A percentile compares a stretch with the other conserved stretches of the same genome.
phyloP scores from a whole-genome alignment of 2,113 vertebrate species.

The Phrynosoma blainvillii region DNA sequence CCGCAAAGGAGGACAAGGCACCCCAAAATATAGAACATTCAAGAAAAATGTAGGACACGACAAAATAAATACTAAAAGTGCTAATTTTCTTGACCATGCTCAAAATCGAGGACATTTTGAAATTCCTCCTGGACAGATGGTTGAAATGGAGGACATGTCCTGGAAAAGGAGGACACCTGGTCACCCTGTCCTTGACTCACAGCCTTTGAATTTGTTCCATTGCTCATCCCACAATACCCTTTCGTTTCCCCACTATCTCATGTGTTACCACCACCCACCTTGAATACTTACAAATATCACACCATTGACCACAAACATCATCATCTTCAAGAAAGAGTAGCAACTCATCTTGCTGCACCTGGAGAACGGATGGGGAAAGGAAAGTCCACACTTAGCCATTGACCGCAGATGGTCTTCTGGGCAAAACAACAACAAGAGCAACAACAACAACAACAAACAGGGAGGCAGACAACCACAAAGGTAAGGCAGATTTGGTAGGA shows the following conservation, averaged over 20 bases:
- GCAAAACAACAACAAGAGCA: background rate
- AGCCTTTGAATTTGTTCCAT: too few species aligned
- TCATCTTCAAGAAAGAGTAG: conserved; percentile 78
- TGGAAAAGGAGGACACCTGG: too few species aligned
- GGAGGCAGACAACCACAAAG: background rate
- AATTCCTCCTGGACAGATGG: too few species aligned
- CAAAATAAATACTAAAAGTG: too few species aligned
- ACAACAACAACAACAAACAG: background rate
- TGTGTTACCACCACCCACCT: background rate
- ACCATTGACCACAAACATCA: conserved; percentile 83
- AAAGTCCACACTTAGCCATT: background rate
- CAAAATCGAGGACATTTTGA: too few species aligned
- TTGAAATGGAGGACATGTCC: too few species aligned
- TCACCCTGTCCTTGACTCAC: too few species aligned
- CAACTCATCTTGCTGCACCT: conserved; percentile 67
- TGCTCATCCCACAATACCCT: background rate
- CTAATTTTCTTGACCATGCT: too few species aligned
- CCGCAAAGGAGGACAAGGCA: too few species aligned
- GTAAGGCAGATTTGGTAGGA: background rate
- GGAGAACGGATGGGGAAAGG: background rate
- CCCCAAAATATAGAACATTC: too few species aligned
- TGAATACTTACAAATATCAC: conserved; percentile 83
- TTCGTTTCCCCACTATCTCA: background rate
- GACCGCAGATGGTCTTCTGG: background rate
- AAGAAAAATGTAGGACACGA: too few species aligned